A percentile compares a stretch with the other conserved stretches of the same genome.
phyloP scores from a whole-genome alignment of 2,113 vertebrate species.

The Indicator maculatus region DNA sequence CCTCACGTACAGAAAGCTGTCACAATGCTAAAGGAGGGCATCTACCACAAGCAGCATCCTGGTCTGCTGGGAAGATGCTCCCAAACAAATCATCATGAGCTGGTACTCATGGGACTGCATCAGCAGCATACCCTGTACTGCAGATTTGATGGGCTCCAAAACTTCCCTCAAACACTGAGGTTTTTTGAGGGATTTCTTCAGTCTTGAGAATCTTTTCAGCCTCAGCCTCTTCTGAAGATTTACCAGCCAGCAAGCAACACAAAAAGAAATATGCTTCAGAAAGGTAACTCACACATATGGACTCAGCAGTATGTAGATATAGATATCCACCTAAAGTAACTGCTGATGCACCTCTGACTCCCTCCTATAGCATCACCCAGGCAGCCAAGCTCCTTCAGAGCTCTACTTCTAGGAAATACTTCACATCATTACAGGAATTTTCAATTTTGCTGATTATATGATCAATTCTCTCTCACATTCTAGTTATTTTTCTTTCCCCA shows the following conservation, averaged over 20 bases:
- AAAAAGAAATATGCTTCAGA: not conserved
- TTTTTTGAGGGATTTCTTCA: not conserved
- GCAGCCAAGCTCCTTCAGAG: not conserved
- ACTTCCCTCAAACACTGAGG: not conserved
- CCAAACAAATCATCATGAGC: not conserved
- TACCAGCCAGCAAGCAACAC: not conserved
- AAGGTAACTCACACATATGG: not conserved
- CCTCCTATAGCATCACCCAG: not conserved
- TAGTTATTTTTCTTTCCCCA: not conserved
- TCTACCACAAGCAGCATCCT: not conserved
- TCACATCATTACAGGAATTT: not conserved
- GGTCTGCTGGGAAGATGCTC: not conserved
- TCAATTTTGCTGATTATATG: not conserved
- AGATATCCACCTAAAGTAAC: not conserved
- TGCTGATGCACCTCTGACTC: not conserved
- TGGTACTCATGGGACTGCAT: not conserved
- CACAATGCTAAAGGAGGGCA: not conserved
- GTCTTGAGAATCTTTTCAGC: not conserved
- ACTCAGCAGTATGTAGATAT: not conserved
- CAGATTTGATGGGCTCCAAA: not conserved
- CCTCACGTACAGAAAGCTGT: not conserved
- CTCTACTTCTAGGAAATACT: not conserved
- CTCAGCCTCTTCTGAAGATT: not conserved
- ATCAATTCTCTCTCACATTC: not conserved
- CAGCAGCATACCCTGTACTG: not conserved